Conservation (phyloP, 2,888 invertebrate species). For the Emmelina monodactyla region DNA sequence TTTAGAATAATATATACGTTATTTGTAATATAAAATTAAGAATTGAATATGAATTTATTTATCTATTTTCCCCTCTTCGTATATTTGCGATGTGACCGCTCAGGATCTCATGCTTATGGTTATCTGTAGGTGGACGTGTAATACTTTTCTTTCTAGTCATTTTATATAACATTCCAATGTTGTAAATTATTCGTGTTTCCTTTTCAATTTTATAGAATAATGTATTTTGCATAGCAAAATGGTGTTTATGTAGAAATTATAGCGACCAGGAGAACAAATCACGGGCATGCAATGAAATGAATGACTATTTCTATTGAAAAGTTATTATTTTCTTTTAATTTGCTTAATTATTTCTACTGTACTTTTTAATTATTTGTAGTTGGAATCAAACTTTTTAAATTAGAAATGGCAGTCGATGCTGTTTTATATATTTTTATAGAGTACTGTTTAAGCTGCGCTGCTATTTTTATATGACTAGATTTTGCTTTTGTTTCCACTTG, state of each 20-base stretch:
- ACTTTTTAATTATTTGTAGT: conserved; percentile 47
- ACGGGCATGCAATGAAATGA: conserved; percentile 32
- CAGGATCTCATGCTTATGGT: no score
- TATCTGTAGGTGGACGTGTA: no score
- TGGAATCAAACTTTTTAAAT: conserved; percentile 44
- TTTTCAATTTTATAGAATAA: conserved; percentile 43
- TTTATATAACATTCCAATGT: conserved; percentile 59
- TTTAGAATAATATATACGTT: no score
- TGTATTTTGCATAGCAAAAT: conserved; percentile 65
- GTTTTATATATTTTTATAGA: conserved; percentile 62
- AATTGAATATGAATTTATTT: no score
- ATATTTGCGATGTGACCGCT: no score
- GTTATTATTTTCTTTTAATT: conserved; percentile 30
- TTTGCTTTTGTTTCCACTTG: conserved; percentile 28
- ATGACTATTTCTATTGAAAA: conserved; percentile 27
- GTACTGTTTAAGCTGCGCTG: conserved; percentile 58
- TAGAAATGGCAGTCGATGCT: conserved; percentile 55
- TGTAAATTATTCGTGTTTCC: conserved; percentile 31
- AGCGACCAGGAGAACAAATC: conserved; percentile 33
- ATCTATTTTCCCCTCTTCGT: no score
- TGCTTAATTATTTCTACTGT: conserved; percentile 27
- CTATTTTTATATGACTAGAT: conserved; percentile 61
- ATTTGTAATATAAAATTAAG: no score
- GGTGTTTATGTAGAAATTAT: conserved; percentile 44
- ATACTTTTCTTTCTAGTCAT: conserved; percentile 61